Evolutionary conservation across 1,140 invertebrate species (phyloP), one percentile per base, ranked within the genome.

Genomic region (Pseudobourletiella spinata): DNA sequence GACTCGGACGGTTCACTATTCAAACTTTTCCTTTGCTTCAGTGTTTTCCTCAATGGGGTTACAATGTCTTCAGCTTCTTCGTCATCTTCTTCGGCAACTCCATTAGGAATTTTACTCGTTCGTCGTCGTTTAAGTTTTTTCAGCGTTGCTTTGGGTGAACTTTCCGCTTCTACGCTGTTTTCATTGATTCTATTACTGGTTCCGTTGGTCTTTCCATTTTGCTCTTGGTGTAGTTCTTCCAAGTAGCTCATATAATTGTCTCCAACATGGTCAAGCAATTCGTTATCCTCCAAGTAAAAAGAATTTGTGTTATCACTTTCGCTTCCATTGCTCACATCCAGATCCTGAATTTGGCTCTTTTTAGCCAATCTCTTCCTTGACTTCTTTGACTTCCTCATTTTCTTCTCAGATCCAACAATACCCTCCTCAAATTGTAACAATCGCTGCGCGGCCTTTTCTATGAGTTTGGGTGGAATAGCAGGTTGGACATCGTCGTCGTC

Each of bases 341-440:
- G 30, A 24, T 43, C 44, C 15, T 3, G 14, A n/a, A n/a, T 18
- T 32, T 56, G 44, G 16, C 51, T 28, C 32, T 51, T 59, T 48
- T 30, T 52, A 14, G 14, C 28, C 3, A 55, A 22, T 15, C 56
- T 61, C 48, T 26, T 22, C 57, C 65, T 52, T 18, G 59, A 42
- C 32, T 59, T 65, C 51, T 71, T 72, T 0, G 61, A 59, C 59
- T 71, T 68, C 57, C 65, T 62, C 22, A 42, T 61, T 42, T 57
- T 65, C 44, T 69, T 73, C 30, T 59, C 55, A 15, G 59, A 16
- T 65, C 77, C 75, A 1, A 66, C 66, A 48, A 73, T 71, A 11
- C 76, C 56, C 28, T 76, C 66, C 14, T 74, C 30, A 58, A 78
- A 75, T 59, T 74, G 57, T 0, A 79, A 14, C 0, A 79, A 64